phyloP scores from a whole-genome alignment of 2,888 invertebrate species.

The Mimachlamys varia region DNA sequence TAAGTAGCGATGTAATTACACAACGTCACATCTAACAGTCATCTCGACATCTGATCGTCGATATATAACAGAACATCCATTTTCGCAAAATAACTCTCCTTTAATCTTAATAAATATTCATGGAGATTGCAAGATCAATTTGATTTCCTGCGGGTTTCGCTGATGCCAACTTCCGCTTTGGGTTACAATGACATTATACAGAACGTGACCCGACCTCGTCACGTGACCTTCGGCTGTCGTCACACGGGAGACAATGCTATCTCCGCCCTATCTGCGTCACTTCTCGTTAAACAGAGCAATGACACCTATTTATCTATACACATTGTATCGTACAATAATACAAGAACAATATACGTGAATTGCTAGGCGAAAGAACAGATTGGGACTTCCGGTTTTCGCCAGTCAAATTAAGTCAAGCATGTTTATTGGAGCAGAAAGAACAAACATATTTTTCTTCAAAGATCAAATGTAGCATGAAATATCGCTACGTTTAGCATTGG shows the following conservation, averaged over 20 bases:
- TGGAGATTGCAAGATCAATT: not conserved
- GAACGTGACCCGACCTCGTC: not conserved
- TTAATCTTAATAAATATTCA: conserved; percentile 17
- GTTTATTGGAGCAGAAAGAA: not conserved
- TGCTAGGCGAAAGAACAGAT: not conserved
- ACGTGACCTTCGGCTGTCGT: not conserved
- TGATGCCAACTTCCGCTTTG: not conserved
- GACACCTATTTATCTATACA: not conserved
- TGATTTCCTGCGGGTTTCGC: conserved; percentile 8
- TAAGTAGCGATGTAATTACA: not conserved
- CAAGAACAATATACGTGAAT: not conserved
- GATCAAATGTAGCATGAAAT: too few relatives aligned
- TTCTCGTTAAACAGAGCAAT: not conserved
- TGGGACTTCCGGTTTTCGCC: not conserved
- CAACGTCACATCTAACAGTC: not conserved
- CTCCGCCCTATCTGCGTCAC: not conserved
- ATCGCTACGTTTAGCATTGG: too few relatives aligned
- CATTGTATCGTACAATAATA: not conserved
- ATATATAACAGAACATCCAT: not conserved
- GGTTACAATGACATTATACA: conserved; percentile 8
- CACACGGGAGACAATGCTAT: not conserved
- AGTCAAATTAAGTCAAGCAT: not conserved
- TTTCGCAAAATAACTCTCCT: not conserved
- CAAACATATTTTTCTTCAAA: too few relatives aligned
- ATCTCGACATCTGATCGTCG: not conserved